phyloP scores from a whole-genome alignment of 2,888 invertebrate genomes.

The Netelia melanura region DNA sequence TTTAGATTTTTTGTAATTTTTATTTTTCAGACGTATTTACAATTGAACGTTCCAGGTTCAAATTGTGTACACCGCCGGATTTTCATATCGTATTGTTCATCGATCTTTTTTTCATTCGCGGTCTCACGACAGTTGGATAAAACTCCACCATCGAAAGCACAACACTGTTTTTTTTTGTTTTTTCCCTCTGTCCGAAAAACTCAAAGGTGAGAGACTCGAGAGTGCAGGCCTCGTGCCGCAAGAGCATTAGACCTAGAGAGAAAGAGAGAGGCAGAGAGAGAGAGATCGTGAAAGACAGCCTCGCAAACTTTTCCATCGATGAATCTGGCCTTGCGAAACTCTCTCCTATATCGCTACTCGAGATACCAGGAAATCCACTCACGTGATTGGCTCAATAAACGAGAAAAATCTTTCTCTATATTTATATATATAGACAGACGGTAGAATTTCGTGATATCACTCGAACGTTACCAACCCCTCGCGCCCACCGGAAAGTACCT shows the following conservation, averaged over 20 bases:
- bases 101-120: too few species aligned
- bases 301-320: conserved; percentile 45
- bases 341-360: background rate
- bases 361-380: conserved; percentile 57
- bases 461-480: too few species aligned
- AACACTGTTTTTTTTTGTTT: background rate
- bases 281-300: background rate
- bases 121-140: too few species aligned
- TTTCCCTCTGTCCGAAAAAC: conserved; percentile 19
- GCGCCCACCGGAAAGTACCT: background rate
- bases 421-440: background rate
- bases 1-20: too few species aligned
- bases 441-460: background rate
- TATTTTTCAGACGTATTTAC: too few species aligned
- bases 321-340: conserved; percentile 26
- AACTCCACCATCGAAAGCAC: too few species aligned
- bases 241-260: background rate
- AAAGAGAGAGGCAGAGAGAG: too few species aligned
- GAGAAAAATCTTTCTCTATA: conserved; percentile 38
- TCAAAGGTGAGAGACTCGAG: conserved; percentile 41
- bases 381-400: conserved; percentile 54
- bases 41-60: too few species aligned
- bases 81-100: too few species aligned
- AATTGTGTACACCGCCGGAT: too few species aligned
- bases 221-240: background rate